phyloP scores from a whole-genome alignment of 2,888 invertebrate genomes.

The Drosophila maculinotata region DNA sequence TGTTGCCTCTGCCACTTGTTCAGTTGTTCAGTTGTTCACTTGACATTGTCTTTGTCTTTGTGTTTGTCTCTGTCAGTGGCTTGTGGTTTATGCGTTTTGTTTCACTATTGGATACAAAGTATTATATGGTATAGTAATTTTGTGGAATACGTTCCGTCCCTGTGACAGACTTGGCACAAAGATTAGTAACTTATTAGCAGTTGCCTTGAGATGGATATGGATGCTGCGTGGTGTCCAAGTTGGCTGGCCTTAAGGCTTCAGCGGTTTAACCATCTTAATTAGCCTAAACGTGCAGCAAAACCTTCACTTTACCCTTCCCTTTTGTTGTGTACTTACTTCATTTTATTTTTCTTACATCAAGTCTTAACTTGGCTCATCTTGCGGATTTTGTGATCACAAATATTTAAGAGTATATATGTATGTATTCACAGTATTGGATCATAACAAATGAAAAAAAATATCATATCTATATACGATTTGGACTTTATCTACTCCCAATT shows the following conservation, averaged over 20 bases:
- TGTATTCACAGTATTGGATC: background rate
- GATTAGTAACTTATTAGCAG: conserved; percentile 68
- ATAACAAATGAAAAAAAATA: background rate
- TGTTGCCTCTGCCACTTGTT: background rate
- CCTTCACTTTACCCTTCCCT: conserved; percentile 20
- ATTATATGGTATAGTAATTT: conserved; percentile 36
- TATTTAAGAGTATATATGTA: background rate
- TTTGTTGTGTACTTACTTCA: background rate
- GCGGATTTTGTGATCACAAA: background rate
- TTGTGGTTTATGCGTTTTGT: conserved; percentile 59
- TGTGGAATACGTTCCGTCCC: conserved; percentile 32
- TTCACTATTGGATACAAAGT: conserved; percentile 33
- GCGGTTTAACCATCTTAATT: conserved; percentile 35
- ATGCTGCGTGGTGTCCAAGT: conserved; percentile 34
- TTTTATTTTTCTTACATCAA: background rate
- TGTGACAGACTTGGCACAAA: conserved; percentile 53
- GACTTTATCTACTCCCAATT: conserved; percentile 8
- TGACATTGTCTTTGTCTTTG: conserved; percentile 51
- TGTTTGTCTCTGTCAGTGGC: conserved; percentile 8
- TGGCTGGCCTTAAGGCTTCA: conserved; percentile 44
- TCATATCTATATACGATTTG: background rate
- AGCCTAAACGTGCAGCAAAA: conserved; percentile 13
- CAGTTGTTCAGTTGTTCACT: conserved; percentile 10
- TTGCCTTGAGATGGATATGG: conserved; percentile 59
- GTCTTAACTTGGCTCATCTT: conserved; percentile 1